Base-by-base conservation (phyloP, 2,113 vertebrate species). In the Pomatorhinus ruficollis region DNA sequence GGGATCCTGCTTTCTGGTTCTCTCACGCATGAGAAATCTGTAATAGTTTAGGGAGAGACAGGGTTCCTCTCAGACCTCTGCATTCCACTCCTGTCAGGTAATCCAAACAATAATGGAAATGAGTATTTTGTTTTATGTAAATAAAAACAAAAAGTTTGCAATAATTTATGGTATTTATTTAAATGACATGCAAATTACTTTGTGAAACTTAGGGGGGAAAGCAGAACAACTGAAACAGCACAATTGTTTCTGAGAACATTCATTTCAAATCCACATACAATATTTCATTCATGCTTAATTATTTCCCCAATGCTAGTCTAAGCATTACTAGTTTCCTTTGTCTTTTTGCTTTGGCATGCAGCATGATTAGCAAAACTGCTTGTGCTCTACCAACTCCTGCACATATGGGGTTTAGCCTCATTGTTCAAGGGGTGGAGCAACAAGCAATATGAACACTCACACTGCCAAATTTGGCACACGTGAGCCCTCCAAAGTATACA, bases 121-220 rank as follows among this genome's bases (percentile, higher is more conserved):
- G 18, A 95, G 91, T 74, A 35, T 89, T 96, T 91, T 91, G 81
- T 60, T 96, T 96, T 84, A 86, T 87, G 94, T 96, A 95, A 97
- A 96, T 89, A 97, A 95, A 94, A 79, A 3, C 50, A 95, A 96
- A 96, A 95, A 87, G 78, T 83, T 77, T 52, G 74, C 87, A 68
- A 35, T 94, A 79, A 94, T 94, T 96, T 85, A 92, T 91, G 39
- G 64, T 74, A 77, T 95, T 95, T 95, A 95, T 93, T 97, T 96
- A 98, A 97, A 93, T 91, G 6, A 68, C 57, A 96, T 95, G 96
- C 97, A 96, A 91, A 97, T 96, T 92, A 89, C 92, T 91, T 74
- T 74, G 82, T 78, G 92, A 88, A 91, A 95, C 89, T 94, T 95
- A 80, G 18, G 35, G 86, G 59, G 64, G 47, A 60, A 89, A 83